phyloP scores from a whole-genome alignment of 2,888 invertebrate species.

The Disparrhopalites patrizii region DNA sequence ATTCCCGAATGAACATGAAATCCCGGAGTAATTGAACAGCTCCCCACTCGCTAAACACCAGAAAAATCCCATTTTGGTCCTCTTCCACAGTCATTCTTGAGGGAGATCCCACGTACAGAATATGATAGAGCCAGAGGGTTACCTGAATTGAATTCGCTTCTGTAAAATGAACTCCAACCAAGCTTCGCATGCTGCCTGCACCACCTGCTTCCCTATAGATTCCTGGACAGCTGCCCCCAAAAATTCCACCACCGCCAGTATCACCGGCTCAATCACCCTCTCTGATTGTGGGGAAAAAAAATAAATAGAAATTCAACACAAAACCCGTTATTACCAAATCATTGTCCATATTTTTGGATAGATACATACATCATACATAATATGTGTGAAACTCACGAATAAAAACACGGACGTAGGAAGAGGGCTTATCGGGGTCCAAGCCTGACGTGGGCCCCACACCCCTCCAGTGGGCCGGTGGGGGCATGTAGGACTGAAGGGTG shows the following conservation, averaged over 20 bases:
- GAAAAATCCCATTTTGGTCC: too few species aligned
- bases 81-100: too few species aligned
- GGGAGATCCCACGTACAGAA: too few species aligned
- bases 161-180: slow-evolving; percentile 83
- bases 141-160: slow-evolving; percentile 73
- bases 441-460: slow-evolving; percentile 52
- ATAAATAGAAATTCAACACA: too few species aligned
- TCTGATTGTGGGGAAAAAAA: too few species aligned
- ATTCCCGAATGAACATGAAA: slow-evolving; percentile 71
- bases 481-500: slow-evolving; percentile 77
- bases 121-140: too few species aligned
- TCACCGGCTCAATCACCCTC: slow-evolving; percentile 71
- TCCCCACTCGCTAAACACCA: slow-evolving; percentile 62
- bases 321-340: too few species aligned
- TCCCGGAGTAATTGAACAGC: slow-evolving; percentile 75
- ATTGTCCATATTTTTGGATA: too few species aligned
- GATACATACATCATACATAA: too few species aligned
- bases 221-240: slow-evolving; percentile 55
- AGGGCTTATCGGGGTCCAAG: slow-evolving; percentile 54
- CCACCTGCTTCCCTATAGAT: slow-evolving; percentile 68
- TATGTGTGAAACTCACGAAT: slow-evolving; percentile 60
- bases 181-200: slow-evolving; percentile 78
- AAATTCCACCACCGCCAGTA: slow-evolving; percentile 64
- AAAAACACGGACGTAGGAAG: slow-evolving; percentile 68
- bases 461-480: slow-evolving; percentile 65